A percentile compares a stretch with the other conserved stretches of the same genome.
These are phyloP conservation scores for Arctia plantaginis DNA, from an alignment of 2,888 invertebrate species.

Conservation along the genomic window DNA sequence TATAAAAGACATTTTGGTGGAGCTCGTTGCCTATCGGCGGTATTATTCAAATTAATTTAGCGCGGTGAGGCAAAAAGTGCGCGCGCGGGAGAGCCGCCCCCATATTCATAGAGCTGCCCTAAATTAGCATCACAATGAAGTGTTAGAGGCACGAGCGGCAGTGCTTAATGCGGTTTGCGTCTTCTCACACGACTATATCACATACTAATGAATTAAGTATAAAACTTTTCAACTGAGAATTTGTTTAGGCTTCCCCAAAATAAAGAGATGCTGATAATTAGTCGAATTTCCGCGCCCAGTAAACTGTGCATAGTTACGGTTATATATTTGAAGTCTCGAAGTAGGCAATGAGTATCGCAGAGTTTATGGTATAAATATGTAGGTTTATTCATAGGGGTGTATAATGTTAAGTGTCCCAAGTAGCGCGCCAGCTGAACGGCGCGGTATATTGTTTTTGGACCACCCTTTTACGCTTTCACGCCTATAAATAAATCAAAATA, in stretches of 20 bases:
- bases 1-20: slow-evolving; percentile 81
- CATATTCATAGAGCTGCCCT: slow-evolving; percentile 84
- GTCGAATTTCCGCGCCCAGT: slow-evolving; percentile 38
- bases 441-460: slow-evolving; percentile 83
- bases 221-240: slow-evolving; percentile 74
- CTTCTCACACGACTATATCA: slow-evolving; percentile 79
- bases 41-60: slow-evolving; percentile 86
- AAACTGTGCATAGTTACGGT: slow-evolving; percentile 40
- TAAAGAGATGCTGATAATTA: slow-evolving; percentile 64
- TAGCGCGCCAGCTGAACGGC: slow-evolving; percentile 69
- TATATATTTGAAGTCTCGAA: slow-evolving; percentile 38
- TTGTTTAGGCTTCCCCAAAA: slow-evolving; percentile 69
- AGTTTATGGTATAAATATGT: slow-evolving; percentile 53
- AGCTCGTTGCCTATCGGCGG: slow-evolving; percentile 81
- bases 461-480: slow-evolving; percentile 84
- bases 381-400: slow-evolving; percentile 66
- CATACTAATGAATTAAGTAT: slow-evolving; percentile 80
- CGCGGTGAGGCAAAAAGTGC: slow-evolving; percentile 83
- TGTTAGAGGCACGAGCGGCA: slow-evolving; percentile 78
- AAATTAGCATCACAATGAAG: slow-evolving; percentile 86
- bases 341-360: slow-evolving; percentile 46
- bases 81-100: slow-evolving; percentile 75
- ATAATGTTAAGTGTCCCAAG: slow-evolving; percentile 73
- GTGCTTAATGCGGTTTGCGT: slow-evolving; percentile 80
- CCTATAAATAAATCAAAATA: slow-evolving; percentile 87